Percentiles rank a stretch among this genome's conserved stretches.
Evolutionary conservation across 2,113 vertebrate species (phyloP).

Genomic region (Talpa occidentalis): DNA sequence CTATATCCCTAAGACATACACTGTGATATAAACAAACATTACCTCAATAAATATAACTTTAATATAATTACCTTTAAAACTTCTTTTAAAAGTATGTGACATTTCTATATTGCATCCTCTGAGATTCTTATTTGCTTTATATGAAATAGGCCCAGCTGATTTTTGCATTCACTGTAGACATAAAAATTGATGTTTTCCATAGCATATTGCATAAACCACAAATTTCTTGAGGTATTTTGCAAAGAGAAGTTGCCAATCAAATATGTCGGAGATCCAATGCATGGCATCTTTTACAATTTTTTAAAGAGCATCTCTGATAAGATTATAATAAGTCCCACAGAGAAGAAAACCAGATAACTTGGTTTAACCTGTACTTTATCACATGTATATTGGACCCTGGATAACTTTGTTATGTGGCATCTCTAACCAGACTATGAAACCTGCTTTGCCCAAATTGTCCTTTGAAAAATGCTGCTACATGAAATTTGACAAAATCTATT

Average conservation of each 20-base stretch:
- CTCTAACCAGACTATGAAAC: not conserved
- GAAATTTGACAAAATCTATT: not conserved
- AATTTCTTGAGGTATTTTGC: not conserved
- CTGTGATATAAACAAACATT: too few relatives aligned
- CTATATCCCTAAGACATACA: too few relatives aligned
- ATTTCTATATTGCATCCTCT: not conserved
- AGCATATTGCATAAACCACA: not conserved
- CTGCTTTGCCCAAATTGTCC: not conserved
- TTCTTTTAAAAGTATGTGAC: not conserved
- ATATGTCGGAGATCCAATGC: not conserved
- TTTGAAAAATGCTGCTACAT: not conserved
- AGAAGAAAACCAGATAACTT: not conserved
- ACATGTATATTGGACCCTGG: not conserved
- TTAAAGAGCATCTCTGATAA: conserved; percentile 3
- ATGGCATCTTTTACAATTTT: not conserved
- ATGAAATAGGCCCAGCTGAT: not conserved
- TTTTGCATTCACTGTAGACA: not conserved
- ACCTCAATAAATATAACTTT: too few relatives aligned
- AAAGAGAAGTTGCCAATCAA: not conserved
- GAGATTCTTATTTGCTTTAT: not conserved
- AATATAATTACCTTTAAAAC: too few relatives aligned
- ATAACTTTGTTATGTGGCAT: not conserved
- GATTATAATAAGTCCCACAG: not conserved
- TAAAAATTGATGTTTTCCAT: not conserved
- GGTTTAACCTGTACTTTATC: not conserved